A percentile compares a stretch with the other conserved stretches of the same genome.
These are phyloP conservation scores for Drosophila tani DNA, from an alignment of 1,140 invertebrate species.

Conservation along the genomic window DNA sequence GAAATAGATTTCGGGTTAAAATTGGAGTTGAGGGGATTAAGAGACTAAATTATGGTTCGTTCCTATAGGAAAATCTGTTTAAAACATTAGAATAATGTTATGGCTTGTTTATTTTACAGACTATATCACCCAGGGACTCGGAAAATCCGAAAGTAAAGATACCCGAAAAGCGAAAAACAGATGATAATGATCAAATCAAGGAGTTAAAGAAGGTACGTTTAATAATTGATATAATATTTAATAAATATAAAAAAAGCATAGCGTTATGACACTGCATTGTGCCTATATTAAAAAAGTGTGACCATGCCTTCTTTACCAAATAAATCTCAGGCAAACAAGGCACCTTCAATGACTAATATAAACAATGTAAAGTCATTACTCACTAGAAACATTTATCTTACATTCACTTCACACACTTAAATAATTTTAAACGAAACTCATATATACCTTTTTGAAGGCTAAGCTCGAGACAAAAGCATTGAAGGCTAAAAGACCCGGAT, in stretches of 20 bases:
- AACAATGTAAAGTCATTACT: neutral
- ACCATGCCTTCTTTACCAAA: neutral
- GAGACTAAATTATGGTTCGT: constrained; percentile 1
- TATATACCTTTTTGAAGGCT: constrained; percentile 86
- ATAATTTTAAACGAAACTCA: neutral
- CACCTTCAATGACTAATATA: no score
- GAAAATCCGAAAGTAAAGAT: constrained; percentile 88
- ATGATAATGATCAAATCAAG: constrained; percentile 87
- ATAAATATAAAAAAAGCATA: neutral
- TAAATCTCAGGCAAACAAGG: no score
- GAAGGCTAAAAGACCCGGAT: constrained; percentile 96
- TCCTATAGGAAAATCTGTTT: neutral
- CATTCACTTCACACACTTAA: neutral
- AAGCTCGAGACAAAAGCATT: constrained; percentile 96
- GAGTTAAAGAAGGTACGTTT: constrained; percentile 89
- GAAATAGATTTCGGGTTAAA: constrained; percentile 16
- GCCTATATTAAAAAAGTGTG: neutral
- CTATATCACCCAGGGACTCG: constrained; percentile 50
- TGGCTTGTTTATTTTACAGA: constrained; percentile 30
- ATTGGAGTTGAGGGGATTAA: constrained; percentile 8
- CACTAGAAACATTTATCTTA: neutral
- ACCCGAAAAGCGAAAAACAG: constrained; percentile 90
- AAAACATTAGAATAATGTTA: neutral
- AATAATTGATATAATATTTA: neutral
- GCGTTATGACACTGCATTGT: neutral